Percentiles rank a stretch among this genome's conserved stretches.
Evolutionary conservation across 2,888 invertebrate species (phyloP).

Genomic region (Netelia fuscicornis): DNA sequence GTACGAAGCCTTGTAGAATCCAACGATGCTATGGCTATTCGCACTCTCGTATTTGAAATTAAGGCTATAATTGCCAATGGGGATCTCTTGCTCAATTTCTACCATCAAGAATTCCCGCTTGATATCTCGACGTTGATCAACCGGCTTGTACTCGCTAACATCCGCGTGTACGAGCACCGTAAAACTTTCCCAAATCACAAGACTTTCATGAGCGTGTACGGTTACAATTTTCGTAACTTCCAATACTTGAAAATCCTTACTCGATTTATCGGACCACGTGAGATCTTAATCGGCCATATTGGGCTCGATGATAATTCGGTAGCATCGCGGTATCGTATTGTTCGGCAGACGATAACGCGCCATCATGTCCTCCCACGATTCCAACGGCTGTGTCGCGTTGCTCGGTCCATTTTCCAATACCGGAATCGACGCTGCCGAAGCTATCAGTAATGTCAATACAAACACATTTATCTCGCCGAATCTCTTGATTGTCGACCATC

Average conservation of each 20-base stretch:
- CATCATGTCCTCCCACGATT: conserved; percentile 33
- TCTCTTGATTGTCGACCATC: background rate
- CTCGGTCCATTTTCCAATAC: background rate
- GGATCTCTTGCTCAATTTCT: conserved; percentile 51
- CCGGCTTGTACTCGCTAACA: conserved; percentile 52
- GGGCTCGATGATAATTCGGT: conserved; percentile 85
- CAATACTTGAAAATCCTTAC: conserved; percentile 69
- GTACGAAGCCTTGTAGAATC: conserved; percentile 89
- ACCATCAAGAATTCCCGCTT: conserved; percentile 65
- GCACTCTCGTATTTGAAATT: conserved; percentile 86
- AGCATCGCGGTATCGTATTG: conserved; percentile 85
- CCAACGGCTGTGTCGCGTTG: background rate
- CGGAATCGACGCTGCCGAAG: conserved; percentile 16
- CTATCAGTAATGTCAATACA: conserved; percentile 13
- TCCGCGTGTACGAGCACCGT: conserved; percentile 56
- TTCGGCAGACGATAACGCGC: conserved; percentile 86
- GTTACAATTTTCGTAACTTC: conserved; percentile 55
- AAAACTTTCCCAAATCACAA: conserved; percentile 63
- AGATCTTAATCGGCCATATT: conserved; percentile 83
- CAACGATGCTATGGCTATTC: conserved; percentile 87
- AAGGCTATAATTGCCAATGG: conserved; percentile 86
- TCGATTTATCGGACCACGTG: conserved; percentile 69
- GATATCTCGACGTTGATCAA: conserved; percentile 57
- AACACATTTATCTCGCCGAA: background rate
- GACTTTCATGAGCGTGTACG: conserved; percentile 56